Conservation (phyloP, 2,888 invertebrate genomes). For the Sthenelais limicola region DNA sequence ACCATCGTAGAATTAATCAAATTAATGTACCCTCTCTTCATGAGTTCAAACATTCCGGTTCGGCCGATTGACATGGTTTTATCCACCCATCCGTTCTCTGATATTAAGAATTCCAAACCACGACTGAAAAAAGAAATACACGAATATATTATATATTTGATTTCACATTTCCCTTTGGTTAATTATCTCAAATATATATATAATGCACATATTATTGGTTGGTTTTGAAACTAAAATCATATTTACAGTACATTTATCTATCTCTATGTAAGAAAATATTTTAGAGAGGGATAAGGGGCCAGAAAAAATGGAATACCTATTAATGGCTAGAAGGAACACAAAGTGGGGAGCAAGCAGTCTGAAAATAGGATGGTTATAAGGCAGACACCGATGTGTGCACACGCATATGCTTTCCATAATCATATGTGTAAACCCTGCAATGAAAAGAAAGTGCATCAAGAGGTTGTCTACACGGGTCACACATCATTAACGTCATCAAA, state of each 20-base stretch:
- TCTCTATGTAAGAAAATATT: too few relatives aligned
- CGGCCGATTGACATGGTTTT: slow-evolving; percentile 73
- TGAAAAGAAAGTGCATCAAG: neutral
- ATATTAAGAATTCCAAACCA: slow-evolving; percentile 71
- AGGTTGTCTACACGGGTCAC: too few relatives aligned
- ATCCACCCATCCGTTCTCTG: slow-evolving; percentile 73
- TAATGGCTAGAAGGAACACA: slow-evolving; percentile 73
- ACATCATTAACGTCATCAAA: too few relatives aligned
- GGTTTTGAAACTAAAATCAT: too few relatives aligned
- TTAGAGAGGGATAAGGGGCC: too few relatives aligned
- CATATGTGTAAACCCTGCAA: slow-evolving; percentile 72
- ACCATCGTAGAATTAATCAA: too few relatives aligned
- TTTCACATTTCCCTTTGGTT: too few relatives aligned
- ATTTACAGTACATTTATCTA: too few relatives aligned
- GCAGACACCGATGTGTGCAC: slow-evolving; percentile 72
- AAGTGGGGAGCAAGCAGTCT: slow-evolving; percentile 74
- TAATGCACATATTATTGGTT: too few relatives aligned
- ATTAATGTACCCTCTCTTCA: slow-evolving; percentile 72
- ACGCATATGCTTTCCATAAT: slow-evolving; percentile 74
- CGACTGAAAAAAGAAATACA: slow-evolving; percentile 67
- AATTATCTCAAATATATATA: too few relatives aligned
- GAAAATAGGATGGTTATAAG: slow-evolving; percentile 73
- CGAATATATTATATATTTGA: too few relatives aligned
- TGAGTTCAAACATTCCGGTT: slow-evolving; percentile 72
- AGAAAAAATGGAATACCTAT: slow-evolving; percentile 66